Conservation (phyloP, 1,140 invertebrate genomes). For the Pteromalus puparum region DNA sequence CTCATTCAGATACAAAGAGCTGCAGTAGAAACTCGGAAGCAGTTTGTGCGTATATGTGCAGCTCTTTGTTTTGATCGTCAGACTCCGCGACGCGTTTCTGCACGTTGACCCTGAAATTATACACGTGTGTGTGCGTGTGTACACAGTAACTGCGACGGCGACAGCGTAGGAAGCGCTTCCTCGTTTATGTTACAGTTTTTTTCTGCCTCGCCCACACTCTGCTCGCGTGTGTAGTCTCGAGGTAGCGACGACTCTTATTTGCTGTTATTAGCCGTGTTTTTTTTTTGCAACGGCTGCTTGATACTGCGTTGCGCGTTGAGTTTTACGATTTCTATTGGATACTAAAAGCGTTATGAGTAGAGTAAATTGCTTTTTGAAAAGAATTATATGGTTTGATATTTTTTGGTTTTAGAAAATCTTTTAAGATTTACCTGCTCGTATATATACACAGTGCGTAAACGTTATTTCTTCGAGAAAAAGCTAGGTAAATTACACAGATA, state of each 20-base stretch:
- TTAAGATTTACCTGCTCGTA: background rate
- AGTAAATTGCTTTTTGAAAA: background rate
- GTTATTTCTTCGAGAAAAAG: no score
- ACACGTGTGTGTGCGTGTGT: background rate
- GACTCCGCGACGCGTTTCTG: constrained; percentile 7
- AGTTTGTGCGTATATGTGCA: background rate
- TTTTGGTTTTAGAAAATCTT: background rate
- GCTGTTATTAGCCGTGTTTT: background rate
- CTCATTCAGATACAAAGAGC: no score
- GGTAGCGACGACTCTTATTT: background rate
- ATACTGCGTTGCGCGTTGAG: background rate
- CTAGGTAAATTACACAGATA: background rate
- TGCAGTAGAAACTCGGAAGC: background rate
- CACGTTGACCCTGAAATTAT: constrained; percentile 33
- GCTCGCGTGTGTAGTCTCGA: no score
- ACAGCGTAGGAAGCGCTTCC: constrained; percentile 12
- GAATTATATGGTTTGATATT: no score
- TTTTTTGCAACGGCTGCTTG: background rate
- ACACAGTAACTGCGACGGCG: background rate
- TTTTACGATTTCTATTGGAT: no score
- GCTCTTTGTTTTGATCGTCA: constrained; percentile 24
- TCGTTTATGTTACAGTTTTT: background rate
- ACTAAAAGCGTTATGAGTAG: background rate
- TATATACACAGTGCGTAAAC: no score
- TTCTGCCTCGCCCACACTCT: constrained; percentile 1